Conservation (phyloP, 2,113 vertebrate species). For the Plestiodon gilberti region DNA sequence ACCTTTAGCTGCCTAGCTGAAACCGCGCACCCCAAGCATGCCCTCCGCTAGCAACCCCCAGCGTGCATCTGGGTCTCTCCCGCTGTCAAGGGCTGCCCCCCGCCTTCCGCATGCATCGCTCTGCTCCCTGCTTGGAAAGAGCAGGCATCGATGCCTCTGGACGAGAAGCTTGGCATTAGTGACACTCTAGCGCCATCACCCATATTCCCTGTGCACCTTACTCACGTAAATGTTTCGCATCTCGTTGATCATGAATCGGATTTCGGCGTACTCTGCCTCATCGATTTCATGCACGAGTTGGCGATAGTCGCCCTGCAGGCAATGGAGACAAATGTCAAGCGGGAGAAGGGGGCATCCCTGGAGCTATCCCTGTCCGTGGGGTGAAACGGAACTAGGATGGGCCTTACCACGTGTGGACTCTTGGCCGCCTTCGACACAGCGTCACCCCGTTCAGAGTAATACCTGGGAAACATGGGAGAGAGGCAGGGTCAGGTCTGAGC, state of each 20-base stretch:
- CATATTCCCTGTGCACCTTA: background rate
- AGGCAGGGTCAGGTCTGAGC: background rate
- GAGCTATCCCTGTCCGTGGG: too few relatives aligned
- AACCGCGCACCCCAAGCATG: too few relatives aligned
- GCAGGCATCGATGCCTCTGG: too few relatives aligned
- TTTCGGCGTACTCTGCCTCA: constrained; percentile 85
- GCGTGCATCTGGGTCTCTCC: too few relatives aligned
- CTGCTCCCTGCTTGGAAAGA: background rate
- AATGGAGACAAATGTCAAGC: background rate
- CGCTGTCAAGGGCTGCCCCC: too few relatives aligned
- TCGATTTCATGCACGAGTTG: constrained; percentile 90
- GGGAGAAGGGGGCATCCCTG: too few relatives aligned
- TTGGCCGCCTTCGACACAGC: constrained; percentile 90
- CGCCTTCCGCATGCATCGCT: background rate
- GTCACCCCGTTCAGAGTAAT: constrained; percentile 89
- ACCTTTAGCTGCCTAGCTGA: too few relatives aligned
- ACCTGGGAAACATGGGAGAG: constrained; percentile 65
- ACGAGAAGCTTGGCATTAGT: too few relatives aligned
- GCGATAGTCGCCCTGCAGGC: constrained; percentile 86
- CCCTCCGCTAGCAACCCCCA: too few relatives aligned
- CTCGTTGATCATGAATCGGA: constrained; percentile 86
- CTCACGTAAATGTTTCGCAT: constrained; percentile 88
- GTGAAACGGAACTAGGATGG: background rate
- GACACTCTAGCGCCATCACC: too few relatives aligned
- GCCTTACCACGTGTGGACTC: constrained; percentile 86